Percentiles rank a stretch among this genome's conserved stretches.
Evolutionary conservation across 2,113 vertebrate genomes (phyloP).

Genomic region (Sinocyclocheilus rhinocerous): DNA sequence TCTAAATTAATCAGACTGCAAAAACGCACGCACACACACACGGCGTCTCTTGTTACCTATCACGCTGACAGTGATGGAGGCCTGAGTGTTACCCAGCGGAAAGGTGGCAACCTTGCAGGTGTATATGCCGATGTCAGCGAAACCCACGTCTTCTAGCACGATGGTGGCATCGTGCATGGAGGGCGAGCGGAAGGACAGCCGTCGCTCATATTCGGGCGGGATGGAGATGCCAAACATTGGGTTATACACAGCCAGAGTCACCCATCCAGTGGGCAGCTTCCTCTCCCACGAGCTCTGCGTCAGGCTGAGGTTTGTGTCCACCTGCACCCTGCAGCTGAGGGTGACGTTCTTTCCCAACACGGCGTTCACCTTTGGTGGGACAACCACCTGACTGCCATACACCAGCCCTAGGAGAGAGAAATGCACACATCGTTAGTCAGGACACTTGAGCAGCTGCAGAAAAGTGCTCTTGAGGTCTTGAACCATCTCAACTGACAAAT

Average conservation of each 20-base stretch:
- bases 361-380: conserved; percentile 87
- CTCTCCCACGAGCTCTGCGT: conserved; percentile 96
- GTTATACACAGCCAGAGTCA: conserved; percentile 93
- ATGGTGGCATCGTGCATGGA: conserved; percentile 91
- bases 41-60: conserved; percentile 76
- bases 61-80: conserved; percentile 86
- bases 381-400: conserved; percentile 85
- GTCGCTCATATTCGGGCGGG: conserved; percentile 82
- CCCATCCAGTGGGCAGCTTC: conserved; percentile 80
- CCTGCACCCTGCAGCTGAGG: conserved; percentile 88
- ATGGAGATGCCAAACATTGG: conserved; percentile 90
- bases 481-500: conserved; percentile 27
- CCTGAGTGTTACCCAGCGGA: conserved; percentile 90
- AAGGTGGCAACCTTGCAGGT: conserved; percentile 96
- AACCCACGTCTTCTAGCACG: conserved; percentile 87
- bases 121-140: conserved; percentile 90
- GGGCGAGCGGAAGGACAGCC: conserved; percentile 87
- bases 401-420: conserved; percentile 73
- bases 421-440: neutral
- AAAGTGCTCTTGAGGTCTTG: conserved; percentile 12
- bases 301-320: conserved; percentile 85
- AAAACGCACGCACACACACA: conserved; percentile 7
- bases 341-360: conserved; percentile 95
- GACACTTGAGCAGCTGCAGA: conserved; percentile 17
- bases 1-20: conserved; percentile 1